Percentiles rank a stretch among this genome's conserved stretches.
Evolutionary conservation across 2,113 vertebrate genomes (phyloP).

Genomic region (Rafetus swinhoei): DNA sequence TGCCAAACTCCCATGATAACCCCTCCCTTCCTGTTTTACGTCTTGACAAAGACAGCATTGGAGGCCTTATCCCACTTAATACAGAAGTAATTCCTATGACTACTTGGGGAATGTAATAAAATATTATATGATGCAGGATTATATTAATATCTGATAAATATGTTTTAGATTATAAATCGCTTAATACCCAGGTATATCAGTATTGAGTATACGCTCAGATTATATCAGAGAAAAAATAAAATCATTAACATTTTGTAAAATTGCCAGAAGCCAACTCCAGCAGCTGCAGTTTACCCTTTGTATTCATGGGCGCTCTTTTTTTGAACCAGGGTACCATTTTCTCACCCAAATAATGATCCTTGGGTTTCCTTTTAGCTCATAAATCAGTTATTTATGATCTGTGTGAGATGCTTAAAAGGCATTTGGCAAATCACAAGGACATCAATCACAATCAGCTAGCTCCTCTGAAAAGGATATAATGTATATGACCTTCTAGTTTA

Average conservation of each 20-base stretch:
- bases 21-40: background rate
- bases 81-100: background rate
- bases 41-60: background rate
- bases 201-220: background rate
- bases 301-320: background rate
- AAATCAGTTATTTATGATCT: constrained; percentile 45
- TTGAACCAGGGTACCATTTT: constrained; percentile 9
- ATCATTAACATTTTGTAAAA: background rate
- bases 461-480: background rate
- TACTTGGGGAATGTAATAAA: background rate
- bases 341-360: constrained; percentile 35
- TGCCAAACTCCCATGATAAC: background rate
- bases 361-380: constrained; percentile 24
- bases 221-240: background rate
- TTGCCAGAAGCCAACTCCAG: background rate
- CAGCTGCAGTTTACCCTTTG: background rate
- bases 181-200: background rate
- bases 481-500: background rate
- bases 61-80: background rate
- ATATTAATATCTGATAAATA: background rate
- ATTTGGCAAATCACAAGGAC: background rate
- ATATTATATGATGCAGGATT: background rate
- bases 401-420: background rate
- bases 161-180: background rate
- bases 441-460: background rate